Evolutionary conservation across 2,888 invertebrate genomes (phyloP).

Genomic region (Augiades crinisus): DNA sequence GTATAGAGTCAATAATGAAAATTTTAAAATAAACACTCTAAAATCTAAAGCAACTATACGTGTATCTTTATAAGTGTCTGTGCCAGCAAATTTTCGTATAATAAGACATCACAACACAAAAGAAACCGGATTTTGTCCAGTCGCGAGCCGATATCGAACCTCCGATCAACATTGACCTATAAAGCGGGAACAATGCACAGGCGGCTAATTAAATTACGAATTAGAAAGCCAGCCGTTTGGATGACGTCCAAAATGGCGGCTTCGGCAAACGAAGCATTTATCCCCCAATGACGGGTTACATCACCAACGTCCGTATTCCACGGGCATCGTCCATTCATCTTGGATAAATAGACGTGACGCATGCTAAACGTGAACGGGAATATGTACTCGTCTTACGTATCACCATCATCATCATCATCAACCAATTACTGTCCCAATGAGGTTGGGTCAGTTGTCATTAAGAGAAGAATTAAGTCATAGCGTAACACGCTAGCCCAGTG

Average conservation of each 20-base stretch:
- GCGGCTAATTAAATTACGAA: constrained; percentile 16
- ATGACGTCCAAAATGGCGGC: constrained; percentile 29
- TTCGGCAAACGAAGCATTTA: constrained; percentile 31
- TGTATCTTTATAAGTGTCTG: too few relatives aligned
- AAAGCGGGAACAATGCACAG: constrained; percentile 11
- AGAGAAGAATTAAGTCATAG: too few relatives aligned
- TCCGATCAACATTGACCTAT: constrained; percentile 20
- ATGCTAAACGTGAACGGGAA: neutral
- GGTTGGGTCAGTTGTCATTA: too few relatives aligned
- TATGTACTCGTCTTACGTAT: too few relatives aligned
- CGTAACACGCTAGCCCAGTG: too few relatives aligned
- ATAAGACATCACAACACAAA: too few relatives aligned
- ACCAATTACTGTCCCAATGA: too few relatives aligned
- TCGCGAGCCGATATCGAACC: neutral
- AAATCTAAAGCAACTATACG: too few relatives aligned
- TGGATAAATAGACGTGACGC: constrained; percentile 10
- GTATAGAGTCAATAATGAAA: too few relatives aligned
- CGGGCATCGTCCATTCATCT: constrained; percentile 10
- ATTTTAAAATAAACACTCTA: too few relatives aligned
- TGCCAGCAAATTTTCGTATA: too few relatives aligned
- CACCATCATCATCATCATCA: too few relatives aligned
- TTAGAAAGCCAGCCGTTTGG: constrained; percentile 30
- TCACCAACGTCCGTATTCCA: constrained; percentile 11
- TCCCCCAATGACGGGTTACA: constrained; percentile 30
- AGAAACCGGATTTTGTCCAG: neutral